Evolutionary conservation across 2,797 vertebrate species (phyloP).

Genomic region (Notamacropus eugenii): DNA sequence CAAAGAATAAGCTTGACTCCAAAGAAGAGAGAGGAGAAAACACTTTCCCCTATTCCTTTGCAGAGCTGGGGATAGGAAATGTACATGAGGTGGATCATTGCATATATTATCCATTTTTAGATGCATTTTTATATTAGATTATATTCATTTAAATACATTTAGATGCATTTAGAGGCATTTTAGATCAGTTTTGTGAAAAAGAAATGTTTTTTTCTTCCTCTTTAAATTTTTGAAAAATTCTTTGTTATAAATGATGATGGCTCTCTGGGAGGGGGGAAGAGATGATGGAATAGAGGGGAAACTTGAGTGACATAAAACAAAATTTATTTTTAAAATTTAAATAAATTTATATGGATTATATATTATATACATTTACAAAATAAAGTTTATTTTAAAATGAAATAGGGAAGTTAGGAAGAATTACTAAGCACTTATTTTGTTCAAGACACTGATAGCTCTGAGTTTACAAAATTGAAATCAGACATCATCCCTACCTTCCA

Average conservation of each 20-base stretch:
- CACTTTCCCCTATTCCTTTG: neutral
- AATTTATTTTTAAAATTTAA: neutral
- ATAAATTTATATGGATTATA: no score
- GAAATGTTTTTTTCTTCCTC: neutral
- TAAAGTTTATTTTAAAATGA: neutral
- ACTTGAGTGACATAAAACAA: neutral
- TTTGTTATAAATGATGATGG: neutral
- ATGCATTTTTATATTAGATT: neutral
- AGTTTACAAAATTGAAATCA: neutral
- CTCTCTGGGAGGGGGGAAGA: neutral
- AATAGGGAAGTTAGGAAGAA: neutral
- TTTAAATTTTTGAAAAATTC: neutral
- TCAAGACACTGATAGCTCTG: neutral
- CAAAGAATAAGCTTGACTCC: neutral
- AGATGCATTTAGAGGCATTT: neutral
- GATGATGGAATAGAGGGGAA: neutral
- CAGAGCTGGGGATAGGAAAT: neutral
- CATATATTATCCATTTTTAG: neutral
- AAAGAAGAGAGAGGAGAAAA: neutral
- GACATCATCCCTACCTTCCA: neutral
- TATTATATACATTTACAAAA: neutral
- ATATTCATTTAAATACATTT: neutral
- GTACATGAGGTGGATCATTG: neutral
- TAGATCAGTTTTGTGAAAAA: neutral
- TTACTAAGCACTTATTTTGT: neutral